Evolutionary conservation across 2,888 invertebrate species (phyloP).

Genomic region (Masnerella sp.): DNA sequence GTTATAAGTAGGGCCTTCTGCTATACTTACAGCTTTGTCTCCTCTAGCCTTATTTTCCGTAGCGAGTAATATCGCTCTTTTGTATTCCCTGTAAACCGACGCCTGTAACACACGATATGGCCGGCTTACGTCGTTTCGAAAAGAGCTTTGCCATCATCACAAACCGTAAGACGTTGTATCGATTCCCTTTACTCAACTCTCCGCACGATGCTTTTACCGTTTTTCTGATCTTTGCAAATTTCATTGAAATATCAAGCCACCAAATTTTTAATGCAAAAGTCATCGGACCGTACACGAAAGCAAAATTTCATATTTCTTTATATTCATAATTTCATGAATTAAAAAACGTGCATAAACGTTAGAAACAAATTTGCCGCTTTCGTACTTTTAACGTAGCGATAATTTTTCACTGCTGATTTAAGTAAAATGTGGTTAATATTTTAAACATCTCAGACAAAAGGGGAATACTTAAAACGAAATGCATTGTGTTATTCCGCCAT

Average conservation of each 20-base stretch:
- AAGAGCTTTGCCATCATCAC: slow-evolving; percentile 40
- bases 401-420: too few species aligned
- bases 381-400: too few species aligned
- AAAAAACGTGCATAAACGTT: too few species aligned
- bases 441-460: too few species aligned
- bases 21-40: slow-evolving; percentile 9
- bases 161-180: slow-evolving; percentile 37
- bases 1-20: slow-evolving; percentile 12
- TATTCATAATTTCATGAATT: too few species aligned
- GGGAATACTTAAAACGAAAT: too few species aligned
- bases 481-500: too few species aligned
- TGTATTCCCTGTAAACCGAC: slow-evolving; percentile 43
- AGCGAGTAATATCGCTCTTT: slow-evolving; percentile 47
- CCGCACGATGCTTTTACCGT: slow-evolving; percentile 28
- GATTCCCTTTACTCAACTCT: slow-evolving; percentile 29
- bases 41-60: slow-evolving; percentile 21
- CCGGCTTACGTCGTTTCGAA: slow-evolving; percentile 37
- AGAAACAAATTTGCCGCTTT: too few species aligned
- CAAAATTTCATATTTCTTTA: too few species aligned
- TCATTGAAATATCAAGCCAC: slow-evolving; percentile 19
- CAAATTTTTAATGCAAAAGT: not conserved
- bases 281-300: too few species aligned
- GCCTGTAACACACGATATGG: slow-evolving; percentile 35
- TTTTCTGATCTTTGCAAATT: slow-evolving; percentile 21
- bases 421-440: too few species aligned